Percentiles rank a stretch among this genome's conserved stretches.
These are phyloP conservation scores for Drosophila teissieri DNA, from an alignment of 1,140 invertebrate genomes.

Conservation along the genomic window DNA sequence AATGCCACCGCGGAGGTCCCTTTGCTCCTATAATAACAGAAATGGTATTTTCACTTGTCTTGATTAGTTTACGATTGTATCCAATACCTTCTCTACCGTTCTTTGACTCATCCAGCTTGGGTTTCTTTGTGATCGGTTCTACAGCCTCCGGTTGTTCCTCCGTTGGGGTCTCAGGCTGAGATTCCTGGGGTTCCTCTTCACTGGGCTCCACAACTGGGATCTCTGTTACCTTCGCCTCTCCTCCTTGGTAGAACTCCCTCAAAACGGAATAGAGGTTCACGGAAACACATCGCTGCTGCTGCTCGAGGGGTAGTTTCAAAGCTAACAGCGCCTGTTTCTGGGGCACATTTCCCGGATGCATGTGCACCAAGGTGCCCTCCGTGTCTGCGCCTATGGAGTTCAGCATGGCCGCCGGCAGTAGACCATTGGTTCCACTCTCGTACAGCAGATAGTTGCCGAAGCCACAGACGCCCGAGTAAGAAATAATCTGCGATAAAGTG, in stretches of 20 bases:
- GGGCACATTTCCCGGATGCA: slow-evolving; percentile 91
- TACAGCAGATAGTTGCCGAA: slow-evolving; percentile 93
- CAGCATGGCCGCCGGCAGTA: slow-evolving; percentile 92
- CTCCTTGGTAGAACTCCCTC: slow-evolving; percentile 86
- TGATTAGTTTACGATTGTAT: too few relatives aligned
- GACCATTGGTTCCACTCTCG: slow-evolving; percentile 93
- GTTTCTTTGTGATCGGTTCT: slow-evolving; percentile 73
- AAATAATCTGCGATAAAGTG: slow-evolving; percentile 93
- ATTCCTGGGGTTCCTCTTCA: background rate
- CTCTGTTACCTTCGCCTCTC: slow-evolving; percentile 4
- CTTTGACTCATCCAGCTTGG: slow-evolving; percentile 69
- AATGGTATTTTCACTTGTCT: too few relatives aligned
- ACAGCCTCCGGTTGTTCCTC: slow-evolving; percentile 60
- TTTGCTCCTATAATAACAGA: slow-evolving; percentile 18
- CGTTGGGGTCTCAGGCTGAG: slow-evolving; percentile 19
- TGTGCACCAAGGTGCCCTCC: slow-evolving; percentile 88
- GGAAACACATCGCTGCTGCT: slow-evolving; percentile 87
- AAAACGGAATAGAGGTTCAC: slow-evolving; percentile 91
- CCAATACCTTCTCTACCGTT: slow-evolving; percentile 12
- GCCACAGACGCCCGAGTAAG: slow-evolving; percentile 91
- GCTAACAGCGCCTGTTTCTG: slow-evolving; percentile 91
- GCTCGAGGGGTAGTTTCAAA: slow-evolving; percentile 90
- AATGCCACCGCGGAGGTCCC: slow-evolving; percentile 50
- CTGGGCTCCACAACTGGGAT: background rate
- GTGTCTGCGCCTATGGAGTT: slow-evolving; percentile 89